phyloP scores from a whole-genome alignment of 2,113 vertebrate genomes.

The Indicator maculatus region DNA sequence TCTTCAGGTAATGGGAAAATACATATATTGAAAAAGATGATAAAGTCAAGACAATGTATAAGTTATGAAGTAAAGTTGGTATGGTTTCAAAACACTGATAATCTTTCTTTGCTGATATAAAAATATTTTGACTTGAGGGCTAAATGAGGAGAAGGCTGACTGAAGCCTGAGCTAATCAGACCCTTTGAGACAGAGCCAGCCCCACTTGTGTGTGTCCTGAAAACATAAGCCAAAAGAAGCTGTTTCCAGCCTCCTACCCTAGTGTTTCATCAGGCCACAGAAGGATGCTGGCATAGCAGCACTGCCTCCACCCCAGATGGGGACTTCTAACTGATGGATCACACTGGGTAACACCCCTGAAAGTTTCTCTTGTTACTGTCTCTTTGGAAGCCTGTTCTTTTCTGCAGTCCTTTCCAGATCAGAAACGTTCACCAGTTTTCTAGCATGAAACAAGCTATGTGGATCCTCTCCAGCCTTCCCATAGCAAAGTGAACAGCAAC shows the following conservation, averaged over 20 bases:
- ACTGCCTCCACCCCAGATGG: accelerated
- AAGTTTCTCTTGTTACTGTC: background rate
- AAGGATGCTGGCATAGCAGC: background rate
- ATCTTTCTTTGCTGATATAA: background rate
- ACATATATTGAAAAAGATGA: background rate
- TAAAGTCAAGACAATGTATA: background rate
- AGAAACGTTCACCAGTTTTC: background rate
- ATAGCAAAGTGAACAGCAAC: background rate
- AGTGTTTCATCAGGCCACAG: background rate
- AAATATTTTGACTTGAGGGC: background rate
- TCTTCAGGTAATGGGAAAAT: background rate
- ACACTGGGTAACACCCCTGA: background rate
- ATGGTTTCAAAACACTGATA: background rate
- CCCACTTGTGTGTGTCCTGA: background rate
- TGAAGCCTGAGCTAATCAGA: background rate
- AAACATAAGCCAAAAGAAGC: background rate
- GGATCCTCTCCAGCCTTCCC: background rate
- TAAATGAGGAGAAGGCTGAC: background rate
- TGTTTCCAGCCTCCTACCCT: background rate
- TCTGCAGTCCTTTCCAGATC: background rate
- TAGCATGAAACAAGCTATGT: background rate
- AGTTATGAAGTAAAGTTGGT: background rate
- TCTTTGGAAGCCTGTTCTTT: background rate
- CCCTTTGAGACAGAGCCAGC: background rate
- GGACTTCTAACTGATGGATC: background rate